phyloP scores from a whole-genome alignment of 2,113 vertebrate genomes.

The Charina bottae region DNA sequence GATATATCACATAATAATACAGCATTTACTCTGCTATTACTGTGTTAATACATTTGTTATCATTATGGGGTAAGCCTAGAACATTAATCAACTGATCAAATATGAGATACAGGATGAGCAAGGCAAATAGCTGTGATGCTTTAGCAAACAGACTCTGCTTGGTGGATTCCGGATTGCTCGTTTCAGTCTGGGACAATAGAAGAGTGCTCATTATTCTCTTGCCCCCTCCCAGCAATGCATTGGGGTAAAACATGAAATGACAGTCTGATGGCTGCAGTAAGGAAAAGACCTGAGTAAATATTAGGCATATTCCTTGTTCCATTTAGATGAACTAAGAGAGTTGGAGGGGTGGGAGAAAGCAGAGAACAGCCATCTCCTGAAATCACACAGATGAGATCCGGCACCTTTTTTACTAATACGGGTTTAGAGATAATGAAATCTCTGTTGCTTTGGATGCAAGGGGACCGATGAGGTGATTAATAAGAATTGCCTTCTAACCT shows the following conservation, averaged over 20 bases:
- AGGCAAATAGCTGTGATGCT: too few relatives aligned
- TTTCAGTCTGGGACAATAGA: too few relatives aligned
- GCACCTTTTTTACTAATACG: not conserved
- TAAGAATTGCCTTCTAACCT: constrained; percentile 54
- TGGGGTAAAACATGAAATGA: constrained; percentile 43
- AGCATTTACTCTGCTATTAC: too few relatives aligned
- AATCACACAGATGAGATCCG: constrained; percentile 7
- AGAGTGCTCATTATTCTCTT: not conserved
- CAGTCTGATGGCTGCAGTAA: constrained; percentile 40
- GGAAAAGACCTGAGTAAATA: constrained; percentile 46
- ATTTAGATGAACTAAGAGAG: not conserved
- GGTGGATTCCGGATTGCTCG: not conserved
- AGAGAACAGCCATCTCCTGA: accelerated
- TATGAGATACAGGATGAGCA: not conserved
- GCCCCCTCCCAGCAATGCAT: accelerated
- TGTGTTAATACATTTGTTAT: too few relatives aligned
- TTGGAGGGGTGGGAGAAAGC: accelerated
- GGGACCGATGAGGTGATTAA: constrained; percentile 27
- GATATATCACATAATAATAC: too few relatives aligned
- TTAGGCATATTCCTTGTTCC: constrained; percentile 13
- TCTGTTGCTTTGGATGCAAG: not conserved
- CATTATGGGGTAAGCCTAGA: too few relatives aligned
- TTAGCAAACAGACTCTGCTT: not conserved
- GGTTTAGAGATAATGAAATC: constrained; percentile 41
- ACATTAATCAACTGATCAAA: too few relatives aligned